Conservation (phyloP, 2,888 invertebrate species). For the Agonopterix heracliana region DNA sequence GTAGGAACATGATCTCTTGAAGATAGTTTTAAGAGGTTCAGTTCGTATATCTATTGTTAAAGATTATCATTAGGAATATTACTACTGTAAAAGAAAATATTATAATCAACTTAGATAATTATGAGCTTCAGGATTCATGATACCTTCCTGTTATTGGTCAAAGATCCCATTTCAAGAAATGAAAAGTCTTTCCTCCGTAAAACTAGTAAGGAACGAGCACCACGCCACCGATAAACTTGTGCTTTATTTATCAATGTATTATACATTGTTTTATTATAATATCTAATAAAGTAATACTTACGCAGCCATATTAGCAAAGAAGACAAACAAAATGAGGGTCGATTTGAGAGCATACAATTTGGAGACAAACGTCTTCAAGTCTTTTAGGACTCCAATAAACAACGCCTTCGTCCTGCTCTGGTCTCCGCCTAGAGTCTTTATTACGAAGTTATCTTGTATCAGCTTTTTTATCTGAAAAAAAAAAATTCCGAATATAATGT, state of each 20-base stretch:
- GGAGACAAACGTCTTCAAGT: constrained; percentile 58
- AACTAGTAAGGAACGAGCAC: no score
- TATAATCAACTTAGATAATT: no score
- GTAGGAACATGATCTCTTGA: background rate
- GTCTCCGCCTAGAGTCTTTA: constrained; percentile 44
- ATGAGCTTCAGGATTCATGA: no score
- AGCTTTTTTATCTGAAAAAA: constrained; percentile 54
- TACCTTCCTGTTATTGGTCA: no score
- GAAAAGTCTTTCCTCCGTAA: no score
- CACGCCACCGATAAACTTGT: background rate
- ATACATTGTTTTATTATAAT: no score
- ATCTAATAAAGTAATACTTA: constrained; percentile 33
- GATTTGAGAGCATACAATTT: constrained; percentile 58
- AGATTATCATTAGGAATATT: no score
- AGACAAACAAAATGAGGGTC: constrained; percentile 55
- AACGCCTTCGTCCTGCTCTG: constrained; percentile 52
- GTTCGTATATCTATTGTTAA: no score
- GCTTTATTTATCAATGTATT: no score
- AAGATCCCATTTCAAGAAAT: no score
- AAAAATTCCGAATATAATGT: background rate
- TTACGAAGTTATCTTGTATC: constrained; percentile 52
- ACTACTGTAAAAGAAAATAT: no score
- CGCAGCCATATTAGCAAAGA: constrained; percentile 72
- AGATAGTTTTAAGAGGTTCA: background rate
- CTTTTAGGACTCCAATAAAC: constrained; percentile 55